Evolutionary conservation across 2,113 vertebrate species (phyloP).

Genomic region (Sterna hirundo): DNA sequence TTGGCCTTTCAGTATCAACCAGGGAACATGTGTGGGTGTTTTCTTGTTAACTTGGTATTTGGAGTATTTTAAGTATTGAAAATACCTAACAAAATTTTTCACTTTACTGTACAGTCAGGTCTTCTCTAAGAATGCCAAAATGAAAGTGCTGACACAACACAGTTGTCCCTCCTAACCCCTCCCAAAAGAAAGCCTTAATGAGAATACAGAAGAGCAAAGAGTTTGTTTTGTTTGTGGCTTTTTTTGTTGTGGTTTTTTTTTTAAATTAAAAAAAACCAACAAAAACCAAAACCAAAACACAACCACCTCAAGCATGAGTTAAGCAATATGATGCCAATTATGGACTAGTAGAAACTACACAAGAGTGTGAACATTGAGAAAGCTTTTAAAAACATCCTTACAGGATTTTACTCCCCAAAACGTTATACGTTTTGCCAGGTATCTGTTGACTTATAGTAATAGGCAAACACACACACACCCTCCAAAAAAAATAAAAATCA

Average conservation of each 20-base stretch:
- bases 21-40: neutral
- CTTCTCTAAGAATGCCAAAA: neutral
- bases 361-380: neutral
- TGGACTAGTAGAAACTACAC: neutral
- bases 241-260: neutral
- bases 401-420: neutral
- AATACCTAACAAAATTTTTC: neutral
- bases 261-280: no score
- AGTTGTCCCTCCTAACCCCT: rapidly evolving
- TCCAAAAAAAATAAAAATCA: neutral
- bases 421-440: neutral
- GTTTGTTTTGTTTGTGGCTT: neutral
- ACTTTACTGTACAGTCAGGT: neutral
- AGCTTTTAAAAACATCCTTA: neutral
- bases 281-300: neutral
- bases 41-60: neutral
- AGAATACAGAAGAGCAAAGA: neutral
- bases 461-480: neutral
- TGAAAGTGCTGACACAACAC: neutral
- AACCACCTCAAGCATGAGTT: rapidly evolving
- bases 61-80: neutral
- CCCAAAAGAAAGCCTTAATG: neutral
- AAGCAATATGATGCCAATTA: neutral
- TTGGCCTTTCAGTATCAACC: neutral
- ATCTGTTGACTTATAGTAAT: neutral